Evolutionary conservation across 1,140 invertebrate species (phyloP), one percentile per base, ranked within the genome.

Genomic region (Sycophila sp.): DNA sequence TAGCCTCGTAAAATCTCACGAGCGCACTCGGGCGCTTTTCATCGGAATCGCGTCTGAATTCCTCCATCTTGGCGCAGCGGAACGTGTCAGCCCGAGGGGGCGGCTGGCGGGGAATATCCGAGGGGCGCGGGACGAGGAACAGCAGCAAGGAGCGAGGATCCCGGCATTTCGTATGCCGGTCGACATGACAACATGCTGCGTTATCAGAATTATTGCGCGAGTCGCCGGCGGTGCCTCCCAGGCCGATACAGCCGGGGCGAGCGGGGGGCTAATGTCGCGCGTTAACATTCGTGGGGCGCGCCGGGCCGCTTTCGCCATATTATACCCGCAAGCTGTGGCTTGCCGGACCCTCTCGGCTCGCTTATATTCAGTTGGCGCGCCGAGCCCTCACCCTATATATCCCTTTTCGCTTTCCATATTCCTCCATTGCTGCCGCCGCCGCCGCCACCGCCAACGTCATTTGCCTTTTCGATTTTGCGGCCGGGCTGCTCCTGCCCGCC

Each of bases 161-260:
- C 7, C 17, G 63, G 70, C 73, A 81, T 83, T 85, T 84, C 74
- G 84, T 86, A 86, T 86, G 83, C 83, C 75, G 80, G 73, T 78
- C 81, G 79, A 82, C 83, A 82, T 82, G 82, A 86, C 84, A 85
- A 85, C 84, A 84, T 85, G 84, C 82, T 85, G 84, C 77, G 83
- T 84, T 85, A 85, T 84, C 84, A 83, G 79, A 85, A 84, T 85
- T 84, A 84, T 85, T 83, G 80, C 82, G 68, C n/a, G n/a, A 68
- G 72, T 73, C 73, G 67, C 15, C 24, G 56, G 56, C 42, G n/a
- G 11, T 34, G 38, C 24, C 19, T 15, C 24, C 6, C 17, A 17
- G n/a, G n/a, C 63, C 63, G 40, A 65, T 65, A 65, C 49, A 65
- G 13, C 6, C 4, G 13, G 10, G 8, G 32, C 17, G n/a, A n/a